Percentiles rank a stretch among this genome's conserved stretches.
Evolutionary conservation across 2,888 invertebrate genomes (phyloP).

Genomic region (Plebejus melissa): DNA sequence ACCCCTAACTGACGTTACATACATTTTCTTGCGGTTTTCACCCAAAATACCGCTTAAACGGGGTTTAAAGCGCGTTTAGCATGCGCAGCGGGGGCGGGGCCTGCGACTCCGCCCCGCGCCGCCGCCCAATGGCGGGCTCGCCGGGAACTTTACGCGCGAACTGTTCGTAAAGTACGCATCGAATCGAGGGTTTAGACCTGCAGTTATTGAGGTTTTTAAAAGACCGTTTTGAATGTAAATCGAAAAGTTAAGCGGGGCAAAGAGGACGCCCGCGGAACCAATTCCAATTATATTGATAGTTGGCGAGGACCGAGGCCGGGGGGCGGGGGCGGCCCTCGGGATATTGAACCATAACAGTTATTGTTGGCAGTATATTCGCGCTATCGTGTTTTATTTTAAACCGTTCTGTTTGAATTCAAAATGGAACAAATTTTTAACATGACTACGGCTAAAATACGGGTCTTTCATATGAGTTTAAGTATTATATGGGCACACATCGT

Average conservation of each 20-base stretch:
- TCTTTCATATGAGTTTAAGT: not conserved
- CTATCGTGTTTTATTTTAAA: conserved; percentile 27
- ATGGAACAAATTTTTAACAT: not conserved
- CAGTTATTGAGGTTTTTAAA: conserved; percentile 75
- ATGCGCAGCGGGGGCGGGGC: conserved; percentile 69
- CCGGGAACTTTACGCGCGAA: conserved; percentile 57
- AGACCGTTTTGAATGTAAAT: conserved; percentile 78
- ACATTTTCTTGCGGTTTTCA: conserved; percentile 77
- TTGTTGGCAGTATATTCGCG: conserved; percentile 14
- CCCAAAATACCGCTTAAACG: conserved; percentile 78
- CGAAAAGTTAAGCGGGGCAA: conserved; percentile 76
- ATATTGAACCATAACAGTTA: conserved; percentile 32
- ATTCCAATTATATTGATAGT: conserved; percentile 77
- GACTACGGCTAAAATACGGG: not conserved
- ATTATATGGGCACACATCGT: not conserved
- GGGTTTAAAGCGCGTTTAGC: conserved; percentile 73
- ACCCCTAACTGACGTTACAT: conserved; percentile 69
- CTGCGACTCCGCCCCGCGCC: conserved; percentile 48
- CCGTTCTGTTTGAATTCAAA: not conserved
- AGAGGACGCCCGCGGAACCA: conserved; percentile 66
- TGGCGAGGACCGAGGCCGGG: conserved; percentile 44
- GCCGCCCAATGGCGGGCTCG: conserved; percentile 51
- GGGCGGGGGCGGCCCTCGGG: not conserved
- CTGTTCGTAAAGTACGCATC: conserved; percentile 64
- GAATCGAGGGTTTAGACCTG: conserved; percentile 62